These are phyloP conservation scores for Trachelus troglodyta DNA, from an alignment of 2,888 invertebrate species.

Conservation along the genomic window DNA sequence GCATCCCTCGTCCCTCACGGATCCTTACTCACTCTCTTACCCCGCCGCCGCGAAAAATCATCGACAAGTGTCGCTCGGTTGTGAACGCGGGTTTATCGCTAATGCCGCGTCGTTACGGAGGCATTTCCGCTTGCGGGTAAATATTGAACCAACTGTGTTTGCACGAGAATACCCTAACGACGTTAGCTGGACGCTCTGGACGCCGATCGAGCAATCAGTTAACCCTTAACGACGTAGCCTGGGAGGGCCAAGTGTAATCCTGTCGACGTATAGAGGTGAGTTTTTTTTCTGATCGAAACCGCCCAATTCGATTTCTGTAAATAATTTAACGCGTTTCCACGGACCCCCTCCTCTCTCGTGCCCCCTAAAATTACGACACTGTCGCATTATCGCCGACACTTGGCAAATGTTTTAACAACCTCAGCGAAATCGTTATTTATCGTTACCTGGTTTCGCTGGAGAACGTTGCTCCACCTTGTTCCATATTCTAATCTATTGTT, in stretches of 20 bases:
- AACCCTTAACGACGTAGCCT: conserved; percentile 36
- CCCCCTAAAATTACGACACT: not conserved
- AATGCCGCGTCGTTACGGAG: not conserved
- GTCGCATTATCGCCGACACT: not conserved
- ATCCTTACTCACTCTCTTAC: not conserved
- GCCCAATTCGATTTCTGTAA: not conserved
- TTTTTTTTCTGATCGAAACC: conserved; percentile 13
- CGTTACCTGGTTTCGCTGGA: not conserved
- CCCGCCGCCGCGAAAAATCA: not conserved
- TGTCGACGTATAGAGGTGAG: conserved; percentile 61
- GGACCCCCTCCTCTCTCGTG: not conserved
- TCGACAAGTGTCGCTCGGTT: not conserved
- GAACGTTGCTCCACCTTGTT: not conserved
- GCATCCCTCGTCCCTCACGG: too few relatives aligned
- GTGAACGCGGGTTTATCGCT: not conserved
- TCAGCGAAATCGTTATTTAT: not conserved
- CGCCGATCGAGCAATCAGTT: conserved; percentile 7
- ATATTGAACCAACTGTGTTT: conserved; percentile 32
- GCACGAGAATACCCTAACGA: conserved; percentile 3
- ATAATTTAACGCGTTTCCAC: not conserved
- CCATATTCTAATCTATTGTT: not conserved
- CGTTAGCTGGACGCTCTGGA: not conserved
- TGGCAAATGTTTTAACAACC: not conserved
- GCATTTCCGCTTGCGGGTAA: conserved; percentile 14
- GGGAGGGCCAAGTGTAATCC: conserved; percentile 53